phyloP scores from a whole-genome alignment of 2,113 vertebrate species.

The Gymnorhina tibicen region DNA sequence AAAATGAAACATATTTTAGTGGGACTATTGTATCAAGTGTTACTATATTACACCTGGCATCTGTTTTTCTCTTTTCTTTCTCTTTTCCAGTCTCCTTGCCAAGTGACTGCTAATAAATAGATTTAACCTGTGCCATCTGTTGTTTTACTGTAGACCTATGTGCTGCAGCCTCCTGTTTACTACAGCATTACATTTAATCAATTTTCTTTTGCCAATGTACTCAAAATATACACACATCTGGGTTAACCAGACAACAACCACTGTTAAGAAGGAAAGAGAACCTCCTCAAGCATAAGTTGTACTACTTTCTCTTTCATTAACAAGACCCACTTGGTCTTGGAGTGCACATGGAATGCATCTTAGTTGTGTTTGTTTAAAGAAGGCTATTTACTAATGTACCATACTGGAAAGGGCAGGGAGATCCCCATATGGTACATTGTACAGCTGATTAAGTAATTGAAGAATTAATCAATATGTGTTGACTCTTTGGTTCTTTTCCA shows the following conservation, averaged over 20 bases:
- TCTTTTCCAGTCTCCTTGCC: not conserved
- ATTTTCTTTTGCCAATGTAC: not conserved
- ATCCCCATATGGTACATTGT: not conserved
- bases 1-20: not conserved
- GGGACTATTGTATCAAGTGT: not conserved
- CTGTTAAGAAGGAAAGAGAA: not conserved
- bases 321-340: not conserved
- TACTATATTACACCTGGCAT: not conserved
- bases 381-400: not conserved
- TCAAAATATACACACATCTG: not conserved
- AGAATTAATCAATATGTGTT: not conserved
- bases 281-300: not conserved
- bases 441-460: not conserved
- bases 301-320: not conserved
- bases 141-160: not conserved
- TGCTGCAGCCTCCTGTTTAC: not conserved
- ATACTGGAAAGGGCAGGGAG: not conserved
- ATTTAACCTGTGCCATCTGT: conserved; percentile 49
- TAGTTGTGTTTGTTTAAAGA: not conserved
- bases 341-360: not conserved
- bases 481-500: not conserved
- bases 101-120: conserved; percentile 19
- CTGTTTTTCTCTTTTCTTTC: not conserved
- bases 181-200: not conserved
- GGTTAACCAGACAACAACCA: not conserved